Conservation (phyloP, 2,888 invertebrate genomes). For the Athalia rosae region DNA sequence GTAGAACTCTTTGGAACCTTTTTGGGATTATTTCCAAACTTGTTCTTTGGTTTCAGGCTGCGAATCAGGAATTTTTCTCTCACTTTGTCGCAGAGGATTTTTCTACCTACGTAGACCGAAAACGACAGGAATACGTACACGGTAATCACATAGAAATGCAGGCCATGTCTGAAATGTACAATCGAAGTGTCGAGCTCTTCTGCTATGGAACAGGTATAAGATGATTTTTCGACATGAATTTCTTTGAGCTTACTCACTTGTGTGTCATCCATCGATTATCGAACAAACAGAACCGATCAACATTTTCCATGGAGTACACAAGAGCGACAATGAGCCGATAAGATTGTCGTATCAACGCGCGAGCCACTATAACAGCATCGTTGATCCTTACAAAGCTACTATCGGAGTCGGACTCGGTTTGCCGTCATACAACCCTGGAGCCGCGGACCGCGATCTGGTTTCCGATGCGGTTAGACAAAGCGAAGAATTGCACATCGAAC, state of each 20-base stretch:
- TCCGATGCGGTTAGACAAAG: conserved; percentile 85
- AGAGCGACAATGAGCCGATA: conserved; percentile 86
- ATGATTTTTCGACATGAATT: background rate
- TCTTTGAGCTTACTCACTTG: background rate
- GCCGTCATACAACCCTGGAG: conserved; percentile 85
- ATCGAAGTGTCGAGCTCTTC: conserved; percentile 90
- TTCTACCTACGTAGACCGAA: conserved; percentile 86
- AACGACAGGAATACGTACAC: conserved; percentile 86
- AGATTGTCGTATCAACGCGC: conserved; percentile 90
- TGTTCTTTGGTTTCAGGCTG: conserved; percentile 76
- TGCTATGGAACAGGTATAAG: conserved; percentile 83
- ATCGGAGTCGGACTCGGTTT: conserved; percentile 90
- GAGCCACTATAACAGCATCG: conserved; percentile 91
- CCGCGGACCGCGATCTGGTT: conserved; percentile 82
- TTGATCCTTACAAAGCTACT: conserved; percentile 88
- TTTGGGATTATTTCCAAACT: background rate
- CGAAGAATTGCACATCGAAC: conserved; percentile 87
- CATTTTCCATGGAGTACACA: conserved; percentile 87
- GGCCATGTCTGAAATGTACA: conserved; percentile 92
- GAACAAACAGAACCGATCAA: conserved; percentile 84
- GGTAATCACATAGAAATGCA: conserved; percentile 95
- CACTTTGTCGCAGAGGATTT: conserved; percentile 94
- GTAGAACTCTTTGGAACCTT: background rate
- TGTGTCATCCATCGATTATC: background rate
- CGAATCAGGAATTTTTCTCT: conserved; percentile 90